Base-by-base conservation (phyloP, 2,113 vertebrate genomes). In the Antidorcas marsupialis region DNA sequence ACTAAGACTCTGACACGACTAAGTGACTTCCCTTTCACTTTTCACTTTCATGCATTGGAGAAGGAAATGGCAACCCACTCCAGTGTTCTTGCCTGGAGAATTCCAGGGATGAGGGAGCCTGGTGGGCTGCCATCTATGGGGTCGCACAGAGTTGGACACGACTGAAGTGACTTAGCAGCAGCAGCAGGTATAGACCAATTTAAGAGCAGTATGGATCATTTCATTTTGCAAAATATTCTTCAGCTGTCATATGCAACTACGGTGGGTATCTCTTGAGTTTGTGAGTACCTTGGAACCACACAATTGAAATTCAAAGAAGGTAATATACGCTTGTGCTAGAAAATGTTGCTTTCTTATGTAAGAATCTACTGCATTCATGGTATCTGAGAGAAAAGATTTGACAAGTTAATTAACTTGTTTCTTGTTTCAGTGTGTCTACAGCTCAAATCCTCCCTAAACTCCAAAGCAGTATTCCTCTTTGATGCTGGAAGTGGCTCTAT, bases 371-470 rank as follows among this genome's bases (percentile, higher is more conserved):
- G 85, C 53, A 52, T 82, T 67, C 74, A 82, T n/a, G 33, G 74
- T 85, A 79, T 95, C 71, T 25, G 87, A 90, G 71, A 89, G 87
- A 93, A 94, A 90, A 60, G 81, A 85, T 92, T 96, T 97, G 94
- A 97, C 92, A 96, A 92, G 92, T 96, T 94, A 97, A 97, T 98
- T 97, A 95, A 98, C 97, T 97, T 95, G 96, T 91, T 81, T 96
- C 59, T 71, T 90, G 55, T 71, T 91, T 97, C 92, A 96, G 90
- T 95, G 90, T 96, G 97, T 87, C 94, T 95, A 92, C 90, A 2
- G 9, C 92, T 94, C 74, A 96, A 79, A 87, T 86, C 47, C 84
- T 96, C 57, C 79, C 57, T 78, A 3, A 19, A 88, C 45, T 87
- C 94, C 91, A 95, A 87, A 95, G 45, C 57, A 88, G 36, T 19